A percentile compares a stretch with the other conserved stretches of the same genome.
These are phyloP conservation scores for Dynastes grantii DNA, from an alignment of 2,888 invertebrate genomes.

Conservation along the genomic window DNA sequence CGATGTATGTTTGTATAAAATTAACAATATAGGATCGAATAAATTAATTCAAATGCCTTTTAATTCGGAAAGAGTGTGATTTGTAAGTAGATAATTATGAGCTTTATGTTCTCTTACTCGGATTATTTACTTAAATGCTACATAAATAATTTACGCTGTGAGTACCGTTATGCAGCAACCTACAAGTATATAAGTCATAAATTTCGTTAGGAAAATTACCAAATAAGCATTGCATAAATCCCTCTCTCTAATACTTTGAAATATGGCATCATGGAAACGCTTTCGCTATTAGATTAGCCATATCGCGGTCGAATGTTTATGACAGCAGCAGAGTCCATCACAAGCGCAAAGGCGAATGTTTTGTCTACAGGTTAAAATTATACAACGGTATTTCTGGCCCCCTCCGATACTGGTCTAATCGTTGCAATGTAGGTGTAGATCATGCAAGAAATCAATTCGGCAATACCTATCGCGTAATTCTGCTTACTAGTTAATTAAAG, in stretches of 20 bases:
- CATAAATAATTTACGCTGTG: constrained; percentile 6
- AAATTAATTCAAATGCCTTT: constrained; percentile 17
- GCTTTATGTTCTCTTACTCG: background rate
- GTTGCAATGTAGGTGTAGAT: too few species aligned
- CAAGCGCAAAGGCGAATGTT: background rate
- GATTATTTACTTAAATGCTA: constrained; percentile 17
- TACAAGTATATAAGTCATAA: constrained; percentile 2
- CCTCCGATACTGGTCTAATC: too few species aligned
- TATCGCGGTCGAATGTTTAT: background rate
- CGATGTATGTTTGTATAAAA: constrained; percentile 22
- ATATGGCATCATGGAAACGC: background rate
- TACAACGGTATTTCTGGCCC: background rate
- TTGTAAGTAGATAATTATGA: constrained; percentile 2
- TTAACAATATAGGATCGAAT: background rate
- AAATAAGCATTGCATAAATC: background rate
- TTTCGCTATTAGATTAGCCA: constrained; percentile 1
- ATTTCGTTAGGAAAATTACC: constrained; percentile 10
- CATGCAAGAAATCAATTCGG: too few species aligned
- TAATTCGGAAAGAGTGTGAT: constrained; percentile 12
- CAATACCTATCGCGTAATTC: too few species aligned
- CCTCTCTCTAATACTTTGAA: constrained; percentile 6
- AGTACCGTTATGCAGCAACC: background rate
- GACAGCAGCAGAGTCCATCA: background rate
- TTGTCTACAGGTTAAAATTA: constrained; percentile 15
- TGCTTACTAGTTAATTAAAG: background rate